Evolutionary conservation across 2,888 invertebrate genomes (phyloP).

Genomic region (Rugalucina vietnamica): DNA sequence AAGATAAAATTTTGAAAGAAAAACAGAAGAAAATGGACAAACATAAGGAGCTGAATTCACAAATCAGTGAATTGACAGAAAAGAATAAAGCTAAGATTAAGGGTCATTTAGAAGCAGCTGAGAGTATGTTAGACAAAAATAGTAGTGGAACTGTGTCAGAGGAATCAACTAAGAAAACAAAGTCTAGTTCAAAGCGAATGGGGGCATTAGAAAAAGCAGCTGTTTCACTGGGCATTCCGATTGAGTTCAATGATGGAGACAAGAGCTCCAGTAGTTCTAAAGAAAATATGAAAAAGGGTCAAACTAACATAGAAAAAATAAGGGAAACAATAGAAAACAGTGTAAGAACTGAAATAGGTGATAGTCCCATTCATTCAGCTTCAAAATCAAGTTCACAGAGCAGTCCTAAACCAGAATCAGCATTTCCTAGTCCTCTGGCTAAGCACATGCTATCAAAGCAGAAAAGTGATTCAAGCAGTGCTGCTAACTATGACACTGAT

Average conservation of each 20-base stretch:
- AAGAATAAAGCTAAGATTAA: conserved; percentile 68
- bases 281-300: background rate
- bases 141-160: background rate
- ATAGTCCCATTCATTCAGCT: background rate
- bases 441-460: conserved; percentile 2
- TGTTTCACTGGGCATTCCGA: conserved; percentile 13
- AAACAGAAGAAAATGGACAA: conserved; percentile 67
- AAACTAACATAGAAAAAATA: background rate
- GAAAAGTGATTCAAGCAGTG: background rate
- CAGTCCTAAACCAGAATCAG: background rate
- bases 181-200: background rate
- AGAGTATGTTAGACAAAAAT: background rate
- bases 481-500: conserved; percentile 42
- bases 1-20: conserved; percentile 57
- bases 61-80: conserved; percentile 62
- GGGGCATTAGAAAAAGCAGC: conserved; percentile 23
- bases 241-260: background rate
- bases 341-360: conserved; percentile 39
- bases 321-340: conserved; percentile 60
- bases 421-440: conserved; percentile 12
- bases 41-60: conserved; percentile 63
- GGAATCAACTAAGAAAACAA: background rate
- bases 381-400: background rate
- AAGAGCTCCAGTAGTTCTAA: background rate
- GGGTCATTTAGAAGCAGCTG: conserved; percentile 61